Percentiles rank a stretch among this genome's conserved stretches.
Evolutionary conservation across 2,888 invertebrate genomes (phyloP).

Genomic region (Sarcophaga rosellei): DNA sequence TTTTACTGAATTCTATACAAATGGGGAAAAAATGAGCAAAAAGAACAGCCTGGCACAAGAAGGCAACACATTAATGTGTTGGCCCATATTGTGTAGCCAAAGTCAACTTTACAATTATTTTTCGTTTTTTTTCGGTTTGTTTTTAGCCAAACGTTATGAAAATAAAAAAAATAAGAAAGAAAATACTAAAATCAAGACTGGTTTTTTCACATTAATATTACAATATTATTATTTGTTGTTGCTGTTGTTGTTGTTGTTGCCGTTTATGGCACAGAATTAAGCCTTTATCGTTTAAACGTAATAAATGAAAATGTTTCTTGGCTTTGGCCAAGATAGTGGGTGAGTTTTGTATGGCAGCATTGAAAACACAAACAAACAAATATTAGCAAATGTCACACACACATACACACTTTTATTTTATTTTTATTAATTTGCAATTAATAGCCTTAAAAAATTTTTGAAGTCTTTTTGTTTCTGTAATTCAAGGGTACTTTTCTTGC

Average conservation of each 20-base stretch:
- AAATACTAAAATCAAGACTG: background rate
- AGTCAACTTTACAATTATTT: slow-evolving; percentile 66
- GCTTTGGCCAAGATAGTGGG: slow-evolving; percentile 58
- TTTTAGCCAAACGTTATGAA: slow-evolving; percentile 13
- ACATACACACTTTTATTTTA: slow-evolving; percentile 11
- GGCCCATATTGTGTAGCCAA: slow-evolving; percentile 68
- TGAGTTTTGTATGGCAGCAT: slow-evolving; percentile 36
- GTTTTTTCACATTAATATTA: background rate
- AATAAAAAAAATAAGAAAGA: too few species aligned
- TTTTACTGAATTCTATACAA: slow-evolving; percentile 38
- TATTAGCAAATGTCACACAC: background rate
- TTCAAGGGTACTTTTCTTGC: slow-evolving; percentile 51
- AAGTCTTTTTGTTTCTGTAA: slow-evolving; percentile 24
- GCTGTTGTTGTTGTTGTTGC: slow-evolving; percentile 8
- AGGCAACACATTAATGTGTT: slow-evolving; percentile 59
- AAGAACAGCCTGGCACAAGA: background rate
- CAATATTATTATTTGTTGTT: too few species aligned
- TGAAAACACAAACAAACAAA: background rate
- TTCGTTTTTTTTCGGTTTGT: slow-evolving; percentile 37
- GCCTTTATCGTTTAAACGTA: slow-evolving; percentile 58
- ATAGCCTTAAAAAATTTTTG: slow-evolving; percentile 57
- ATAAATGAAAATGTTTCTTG: slow-evolving; percentile 64
- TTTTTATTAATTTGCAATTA: slow-evolving; percentile 67
- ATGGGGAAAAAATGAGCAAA: background rate
- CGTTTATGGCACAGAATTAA: slow-evolving; percentile 57